These are phyloP conservation scores for Caenorhabditis zanzibari DNA, from an alignment of 2,888 invertebrate species.

Conservation along the genomic window DNA sequence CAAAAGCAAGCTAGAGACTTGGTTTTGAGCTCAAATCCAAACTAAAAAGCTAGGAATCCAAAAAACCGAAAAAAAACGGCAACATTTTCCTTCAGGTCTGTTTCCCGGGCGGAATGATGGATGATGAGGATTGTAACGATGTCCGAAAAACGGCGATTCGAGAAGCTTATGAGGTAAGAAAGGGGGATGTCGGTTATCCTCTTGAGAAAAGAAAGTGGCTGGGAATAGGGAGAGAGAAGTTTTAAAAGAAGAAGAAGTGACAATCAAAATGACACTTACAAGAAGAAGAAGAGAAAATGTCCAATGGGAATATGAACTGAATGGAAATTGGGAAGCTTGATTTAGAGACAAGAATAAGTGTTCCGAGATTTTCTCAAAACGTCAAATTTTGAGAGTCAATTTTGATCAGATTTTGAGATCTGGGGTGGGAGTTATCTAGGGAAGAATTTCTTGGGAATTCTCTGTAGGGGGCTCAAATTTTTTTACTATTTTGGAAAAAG, in stretches of 20 bases:
- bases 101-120: slow-evolving; percentile 74
- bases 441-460: no score
- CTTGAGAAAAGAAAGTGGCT: slow-evolving; percentile 52
- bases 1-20: no score
- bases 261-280: slow-evolving; percentile 51
- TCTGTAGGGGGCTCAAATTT: no score
- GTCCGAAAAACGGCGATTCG: slow-evolving; percentile 69
- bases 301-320: slow-evolving; percentile 39
- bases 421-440: no score
- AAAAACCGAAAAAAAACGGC: slow-evolving; percentile 6
- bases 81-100: slow-evolving; percentile 63
- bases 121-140: slow-evolving; percentile 58
- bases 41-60: no score
- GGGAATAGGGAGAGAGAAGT: slow-evolving; percentile 30
- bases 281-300: background rate
- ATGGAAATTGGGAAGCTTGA: background rate
- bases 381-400: background rate
- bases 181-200: slow-evolving; percentile 6
- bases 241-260: slow-evolving; percentile 41
- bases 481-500: no score
- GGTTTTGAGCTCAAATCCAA: no score
- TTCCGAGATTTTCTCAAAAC: slow-evolving; percentile 1
- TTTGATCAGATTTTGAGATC: background rate
- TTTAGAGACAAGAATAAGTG: background rate
- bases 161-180: slow-evolving; percentile 70